phyloP scores from a whole-genome alignment of 2,888 invertebrate species.

The Odontothrips loti region DNA sequence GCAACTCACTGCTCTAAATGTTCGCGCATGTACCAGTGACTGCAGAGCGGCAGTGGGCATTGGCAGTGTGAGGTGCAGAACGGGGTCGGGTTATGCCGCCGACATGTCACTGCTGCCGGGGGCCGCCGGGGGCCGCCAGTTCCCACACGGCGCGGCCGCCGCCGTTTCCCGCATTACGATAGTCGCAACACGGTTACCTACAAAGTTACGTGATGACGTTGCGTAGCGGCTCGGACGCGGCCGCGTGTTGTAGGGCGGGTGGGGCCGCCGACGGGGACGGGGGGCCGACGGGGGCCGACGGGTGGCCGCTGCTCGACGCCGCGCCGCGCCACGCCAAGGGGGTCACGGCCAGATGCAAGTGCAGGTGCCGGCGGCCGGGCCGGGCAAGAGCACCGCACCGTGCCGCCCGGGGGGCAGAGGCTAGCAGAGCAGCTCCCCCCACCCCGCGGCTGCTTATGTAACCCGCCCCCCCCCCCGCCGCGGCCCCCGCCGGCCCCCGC shows the following conservation, averaged over 20 bases:
- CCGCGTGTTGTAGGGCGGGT: not conserved
- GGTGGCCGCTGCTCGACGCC: not conserved
- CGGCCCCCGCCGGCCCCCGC: not conserved
- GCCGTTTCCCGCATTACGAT: not conserved
- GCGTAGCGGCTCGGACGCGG: not conserved
- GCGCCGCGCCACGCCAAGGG: not conserved
- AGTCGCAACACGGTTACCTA: not conserved
- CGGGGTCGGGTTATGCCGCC: too few species aligned
- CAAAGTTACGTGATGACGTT: not conserved
- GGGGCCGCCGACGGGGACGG: not conserved
- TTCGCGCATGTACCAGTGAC: too few species aligned
- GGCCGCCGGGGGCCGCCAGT: not conserved
- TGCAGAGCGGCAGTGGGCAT: too few species aligned
- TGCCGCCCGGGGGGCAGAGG: constrained; percentile 36
- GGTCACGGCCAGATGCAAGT: constrained; percentile 24
- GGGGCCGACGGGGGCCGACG: not conserved
- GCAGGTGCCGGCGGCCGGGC: constrained; percentile 35
- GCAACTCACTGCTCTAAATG: too few species aligned
- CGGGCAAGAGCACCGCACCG: not conserved
- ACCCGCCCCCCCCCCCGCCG: not conserved
- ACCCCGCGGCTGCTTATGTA: constrained; percentile 28
- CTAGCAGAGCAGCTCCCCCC: constrained; percentile 32
- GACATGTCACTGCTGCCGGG: too few species aligned
- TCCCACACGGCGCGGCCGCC: not conserved
- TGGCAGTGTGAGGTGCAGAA: too few species aligned